Evolutionary conservation across 2,113 vertebrate species (phyloP).

Genomic region (Eudyptes chrysolophus): DNA sequence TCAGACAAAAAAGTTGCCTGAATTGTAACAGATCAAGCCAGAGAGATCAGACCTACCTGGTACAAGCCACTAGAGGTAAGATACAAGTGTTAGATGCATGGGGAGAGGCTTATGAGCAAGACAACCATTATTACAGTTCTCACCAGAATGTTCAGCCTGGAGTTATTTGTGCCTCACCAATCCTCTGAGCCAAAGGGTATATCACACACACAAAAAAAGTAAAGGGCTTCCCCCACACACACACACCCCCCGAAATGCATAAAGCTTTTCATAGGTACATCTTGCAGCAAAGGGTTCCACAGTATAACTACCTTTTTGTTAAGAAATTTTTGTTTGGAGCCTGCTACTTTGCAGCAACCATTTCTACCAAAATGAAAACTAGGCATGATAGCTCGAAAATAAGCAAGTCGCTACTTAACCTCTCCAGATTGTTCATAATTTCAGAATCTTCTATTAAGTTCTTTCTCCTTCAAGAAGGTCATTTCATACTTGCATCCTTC

Average conservation of each 20-base stretch:
- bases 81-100: not conserved
- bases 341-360: not conserved
- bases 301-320: not conserved
- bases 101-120: not conserved
- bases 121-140: not conserved
- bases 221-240: rapidly evolving
- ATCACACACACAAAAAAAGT: not conserved
- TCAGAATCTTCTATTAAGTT: not conserved
- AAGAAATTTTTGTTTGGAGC: not conserved
- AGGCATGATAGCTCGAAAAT: rapidly evolving
- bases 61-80: not conserved
- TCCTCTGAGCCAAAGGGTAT: not conserved
- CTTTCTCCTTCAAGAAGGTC: not conserved
- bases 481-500: not conserved
- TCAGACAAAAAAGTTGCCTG: not conserved
- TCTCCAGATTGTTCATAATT: not conserved
- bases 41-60: not conserved
- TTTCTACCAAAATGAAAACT: not conserved
- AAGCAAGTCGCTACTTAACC: not conserved
- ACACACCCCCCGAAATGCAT: rapidly evolving
- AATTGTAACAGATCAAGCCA: not conserved
- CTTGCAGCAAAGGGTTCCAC: not conserved
- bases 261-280: not conserved
- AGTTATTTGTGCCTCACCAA: not conserved
- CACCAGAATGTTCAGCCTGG: not conserved